Evolutionary conservation across 1,140 invertebrate genomes (phyloP).

Genomic region (Nasonia longicornis): DNA sequence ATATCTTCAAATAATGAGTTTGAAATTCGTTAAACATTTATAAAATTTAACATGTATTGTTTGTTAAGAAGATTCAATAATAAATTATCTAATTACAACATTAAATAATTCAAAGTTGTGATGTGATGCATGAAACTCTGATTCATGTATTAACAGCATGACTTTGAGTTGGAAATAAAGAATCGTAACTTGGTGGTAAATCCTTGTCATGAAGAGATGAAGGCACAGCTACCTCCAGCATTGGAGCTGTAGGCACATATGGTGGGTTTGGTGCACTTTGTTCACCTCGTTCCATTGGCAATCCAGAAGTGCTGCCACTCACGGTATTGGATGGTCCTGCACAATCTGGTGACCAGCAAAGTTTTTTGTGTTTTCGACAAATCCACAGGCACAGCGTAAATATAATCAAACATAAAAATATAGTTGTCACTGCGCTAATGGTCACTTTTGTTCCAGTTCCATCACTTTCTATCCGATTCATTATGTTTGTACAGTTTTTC

Average conservation of each 20-base stretch:
- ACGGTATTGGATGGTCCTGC: constrained; percentile 54
- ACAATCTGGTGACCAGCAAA: constrained; percentile 66
- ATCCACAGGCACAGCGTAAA: constrained; percentile 64
- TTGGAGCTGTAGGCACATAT: constrained; percentile 57
- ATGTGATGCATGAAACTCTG: constrained; percentile 14
- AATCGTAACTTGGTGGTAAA: constrained; percentile 66
- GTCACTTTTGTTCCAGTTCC: constrained; percentile 63
- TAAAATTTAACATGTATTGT: constrained; percentile 36
- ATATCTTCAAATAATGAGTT: background rate
- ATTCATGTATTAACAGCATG: constrained; percentile 24
- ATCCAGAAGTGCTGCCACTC: constrained; percentile 43
- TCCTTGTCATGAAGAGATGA: constrained; percentile 62
- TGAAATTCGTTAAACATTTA: constrained; percentile 27
- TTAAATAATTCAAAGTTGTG: constrained; percentile 53
- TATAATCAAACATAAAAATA: constrained; percentile 62
- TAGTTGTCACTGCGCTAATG: constrained; percentile 62
- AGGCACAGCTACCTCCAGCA: constrained; percentile 60
- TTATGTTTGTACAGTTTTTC: constrained; percentile 49
- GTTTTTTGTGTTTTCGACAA: constrained; percentile 59
- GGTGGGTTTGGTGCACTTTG: constrained; percentile 40
- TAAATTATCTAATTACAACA: constrained; percentile 62
- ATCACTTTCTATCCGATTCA: constrained; percentile 48
- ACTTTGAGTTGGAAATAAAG: constrained; percentile 59
- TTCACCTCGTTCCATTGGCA: constrained; percentile 48
- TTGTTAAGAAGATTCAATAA: background rate